Percentiles rank a stretch among this genome's conserved stretches.
Evolutionary conservation across 2,797 vertebrate species (phyloP).

Genomic region (Gobio occitaniae): DNA sequence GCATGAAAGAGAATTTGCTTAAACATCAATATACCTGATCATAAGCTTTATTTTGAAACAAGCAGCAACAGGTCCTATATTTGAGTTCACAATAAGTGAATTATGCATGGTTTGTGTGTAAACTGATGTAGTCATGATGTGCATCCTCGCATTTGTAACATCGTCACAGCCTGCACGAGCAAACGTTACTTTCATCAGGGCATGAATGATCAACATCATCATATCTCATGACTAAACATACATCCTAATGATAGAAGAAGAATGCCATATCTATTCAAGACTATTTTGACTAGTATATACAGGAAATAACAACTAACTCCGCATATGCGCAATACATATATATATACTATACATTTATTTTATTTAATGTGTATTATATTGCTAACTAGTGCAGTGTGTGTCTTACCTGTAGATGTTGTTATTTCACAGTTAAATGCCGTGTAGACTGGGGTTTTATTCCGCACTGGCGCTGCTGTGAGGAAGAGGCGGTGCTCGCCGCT

Average conservation of each 20-base stretch:
- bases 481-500: slow-evolving; percentile 50
- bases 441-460: slow-evolving; percentile 40
- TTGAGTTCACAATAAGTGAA: too few species aligned
- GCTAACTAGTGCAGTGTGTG: neutral
- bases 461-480: slow-evolving; percentile 63
- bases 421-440: neutral
- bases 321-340: neutral
- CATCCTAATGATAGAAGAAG: neutral
- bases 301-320: neutral
- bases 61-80: slow-evolving; percentile 11
- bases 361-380: neutral
- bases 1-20: neutral
- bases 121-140: neutral
- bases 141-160: slow-evolving; percentile 7
- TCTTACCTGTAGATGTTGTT: slow-evolving; percentile 53
- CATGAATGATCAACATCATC: neutral
- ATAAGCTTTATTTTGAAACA: neutral
- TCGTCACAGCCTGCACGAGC: neutral
- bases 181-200: neutral
- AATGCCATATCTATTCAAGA: too few species aligned
- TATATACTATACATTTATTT: neutral
- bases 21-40: neutral
- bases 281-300: neutral
- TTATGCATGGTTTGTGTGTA: neutral
- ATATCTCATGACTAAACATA: neutral